Evolutionary conservation across 2,113 vertebrate genomes (phyloP).

Genomic region (Serilophus lunatus): DNA sequence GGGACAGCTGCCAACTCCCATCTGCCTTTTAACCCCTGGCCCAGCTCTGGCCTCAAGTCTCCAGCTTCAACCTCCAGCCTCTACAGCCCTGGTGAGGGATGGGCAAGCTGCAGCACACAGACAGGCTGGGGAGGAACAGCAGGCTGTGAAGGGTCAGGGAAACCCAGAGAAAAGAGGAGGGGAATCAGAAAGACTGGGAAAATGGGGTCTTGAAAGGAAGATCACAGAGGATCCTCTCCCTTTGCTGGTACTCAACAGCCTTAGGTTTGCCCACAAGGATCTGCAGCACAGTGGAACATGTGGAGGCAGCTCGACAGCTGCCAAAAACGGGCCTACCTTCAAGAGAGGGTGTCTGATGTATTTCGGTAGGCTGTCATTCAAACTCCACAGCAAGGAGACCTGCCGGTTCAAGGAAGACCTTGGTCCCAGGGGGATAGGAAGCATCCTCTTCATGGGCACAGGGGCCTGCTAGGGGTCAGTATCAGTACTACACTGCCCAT

Average conservation of each 20-base stretch:
- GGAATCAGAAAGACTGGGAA: neutral
- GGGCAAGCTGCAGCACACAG: neutral
- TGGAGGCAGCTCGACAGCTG: neutral
- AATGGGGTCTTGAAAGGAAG: neutral
- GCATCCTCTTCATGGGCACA: neutral
- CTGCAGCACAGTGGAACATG: neutral
- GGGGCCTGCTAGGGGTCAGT: neutral
- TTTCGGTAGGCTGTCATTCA: neutral
- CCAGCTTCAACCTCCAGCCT: neutral
- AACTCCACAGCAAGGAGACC: neutral
- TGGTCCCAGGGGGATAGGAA: neutral
- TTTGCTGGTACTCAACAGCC: neutral
- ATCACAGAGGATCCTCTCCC: neutral
- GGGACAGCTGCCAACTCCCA: neutral
- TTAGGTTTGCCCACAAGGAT: neutral
- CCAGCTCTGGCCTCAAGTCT: neutral
- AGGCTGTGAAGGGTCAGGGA: neutral
- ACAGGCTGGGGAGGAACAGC: neutral
- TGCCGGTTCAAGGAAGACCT: neutral
- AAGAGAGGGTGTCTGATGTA: neutral
- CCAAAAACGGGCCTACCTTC: neutral
- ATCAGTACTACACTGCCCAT: neutral
- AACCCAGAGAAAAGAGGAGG: neutral
- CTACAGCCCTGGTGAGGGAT: neutral
- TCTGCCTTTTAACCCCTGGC: neutral